These are phyloP conservation scores for Ochropleura leucogaster DNA, from an alignment of 2,888 invertebrate species.

Conservation along the genomic window DNA sequence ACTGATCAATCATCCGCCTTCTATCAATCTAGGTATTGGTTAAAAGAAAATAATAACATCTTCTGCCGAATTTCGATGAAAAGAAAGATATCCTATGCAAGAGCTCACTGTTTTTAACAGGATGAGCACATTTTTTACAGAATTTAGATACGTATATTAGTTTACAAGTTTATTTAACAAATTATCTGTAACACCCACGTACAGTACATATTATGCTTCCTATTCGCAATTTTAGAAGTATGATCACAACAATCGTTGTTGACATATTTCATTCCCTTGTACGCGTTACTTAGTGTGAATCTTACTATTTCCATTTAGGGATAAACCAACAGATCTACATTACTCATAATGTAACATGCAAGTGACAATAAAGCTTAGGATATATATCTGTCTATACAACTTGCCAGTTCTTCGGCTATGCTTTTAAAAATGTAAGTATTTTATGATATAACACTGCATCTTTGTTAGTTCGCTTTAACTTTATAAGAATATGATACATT, in stretches of 20 bases:
- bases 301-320: slow-evolving; percentile 25
- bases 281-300: slow-evolving; percentile 5
- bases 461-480: neutral
- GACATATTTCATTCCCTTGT: slow-evolving; percentile 27
- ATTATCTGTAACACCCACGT: slow-evolving; percentile 13
- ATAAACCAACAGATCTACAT: slow-evolving; percentile 6
- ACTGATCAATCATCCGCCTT: slow-evolving; percentile 27
- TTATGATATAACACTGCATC: slow-evolving; percentile 15
- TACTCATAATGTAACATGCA: slow-evolving; percentile 2
- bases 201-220: neutral
- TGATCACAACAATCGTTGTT: slow-evolving; percentile 22
- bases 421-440: slow-evolving; percentile 18
- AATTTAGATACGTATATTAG: neutral
- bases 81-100: neutral
- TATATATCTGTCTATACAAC: neutral
- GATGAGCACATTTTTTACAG: neutral
- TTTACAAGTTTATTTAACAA: slow-evolving; percentile 1
- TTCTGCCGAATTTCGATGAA: neutral
- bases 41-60: slow-evolving; percentile 2
- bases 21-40: slow-evolving; percentile 15
- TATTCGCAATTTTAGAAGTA: slow-evolving; percentile 19
- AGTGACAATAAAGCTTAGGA: neutral
- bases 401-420: neutral
- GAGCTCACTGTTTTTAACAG: neutral
- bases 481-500: neutral